Percentiles rank a stretch among this genome's conserved stretches.
phyloP scores from a whole-genome alignment of 2,797 vertebrate species.

The Danionella dracula region DNA sequence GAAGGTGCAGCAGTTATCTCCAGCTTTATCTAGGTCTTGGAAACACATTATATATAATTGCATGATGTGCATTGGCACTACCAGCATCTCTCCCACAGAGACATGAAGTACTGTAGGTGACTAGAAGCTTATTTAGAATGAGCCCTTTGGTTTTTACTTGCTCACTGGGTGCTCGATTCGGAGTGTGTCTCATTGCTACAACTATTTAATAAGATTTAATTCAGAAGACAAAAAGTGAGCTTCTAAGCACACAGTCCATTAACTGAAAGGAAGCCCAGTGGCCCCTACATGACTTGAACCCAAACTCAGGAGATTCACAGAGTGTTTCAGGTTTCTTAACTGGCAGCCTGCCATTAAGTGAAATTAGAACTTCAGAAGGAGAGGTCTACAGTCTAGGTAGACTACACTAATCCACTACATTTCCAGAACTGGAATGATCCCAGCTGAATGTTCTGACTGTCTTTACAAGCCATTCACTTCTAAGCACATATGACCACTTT shows the following conservation, averaged over 20 bases:
- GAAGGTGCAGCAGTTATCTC: slow-evolving; percentile 45
- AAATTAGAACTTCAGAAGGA: background rate
- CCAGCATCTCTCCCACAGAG: slow-evolving; percentile 53
- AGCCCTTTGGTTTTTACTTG: slow-evolving; percentile 29
- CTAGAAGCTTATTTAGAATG: slow-evolving; percentile 14
- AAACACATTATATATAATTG: slow-evolving; percentile 45
- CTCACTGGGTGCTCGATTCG: background rate
- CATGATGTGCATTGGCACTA: slow-evolving; percentile 54
- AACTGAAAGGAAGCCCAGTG: slow-evolving; percentile 60
- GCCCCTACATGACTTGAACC: slow-evolving; percentile 32
- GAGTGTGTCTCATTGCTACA: slow-evolving; percentile 23
- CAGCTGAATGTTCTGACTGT: background rate
- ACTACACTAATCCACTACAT: background rate
- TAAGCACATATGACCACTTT: background rate
- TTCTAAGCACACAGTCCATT: slow-evolving; percentile 63
- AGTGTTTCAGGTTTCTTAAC: slow-evolving; percentile 41
- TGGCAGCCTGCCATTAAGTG: slow-evolving; percentile 3
- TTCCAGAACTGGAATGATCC: background rate
- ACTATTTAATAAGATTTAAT: slow-evolving; percentile 69
- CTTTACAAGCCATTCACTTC: background rate
- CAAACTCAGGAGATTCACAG: background rate
- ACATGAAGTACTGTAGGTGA: slow-evolving; percentile 57
- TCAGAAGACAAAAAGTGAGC: slow-evolving; percentile 56
- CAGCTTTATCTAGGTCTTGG: slow-evolving; percentile 54
- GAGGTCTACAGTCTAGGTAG: background rate